Evolutionary conservation across 2,797 vertebrate species (phyloP).

Genomic region (Pseudochirops cupreus): DNA sequence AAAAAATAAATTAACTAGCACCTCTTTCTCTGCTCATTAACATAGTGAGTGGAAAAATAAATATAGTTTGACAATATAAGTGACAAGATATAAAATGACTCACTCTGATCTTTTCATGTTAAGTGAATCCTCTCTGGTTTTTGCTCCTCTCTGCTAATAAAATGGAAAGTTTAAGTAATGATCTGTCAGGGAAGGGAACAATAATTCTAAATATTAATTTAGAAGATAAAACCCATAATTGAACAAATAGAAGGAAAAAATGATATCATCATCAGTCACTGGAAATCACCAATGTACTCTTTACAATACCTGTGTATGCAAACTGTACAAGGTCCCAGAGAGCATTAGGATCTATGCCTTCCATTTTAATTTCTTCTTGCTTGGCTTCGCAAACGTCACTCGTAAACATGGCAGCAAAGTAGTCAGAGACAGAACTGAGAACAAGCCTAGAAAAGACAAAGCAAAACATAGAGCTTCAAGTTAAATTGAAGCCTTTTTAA

Average conservation of each 20-base stretch:
- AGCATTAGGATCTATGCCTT: constrained; percentile 88
- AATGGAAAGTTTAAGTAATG: not conserved
- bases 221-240: not conserved
- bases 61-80: not conserved
- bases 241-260: not conserved
- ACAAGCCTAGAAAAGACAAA: constrained; percentile 84
- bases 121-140: not conserved
- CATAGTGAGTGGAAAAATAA: not conserved
- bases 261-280: not conserved
- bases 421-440: constrained; percentile 89
- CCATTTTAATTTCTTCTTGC: constrained; percentile 91
- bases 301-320: constrained; percentile 88
- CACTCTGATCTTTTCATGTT: not conserved
- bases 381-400: constrained; percentile 90
- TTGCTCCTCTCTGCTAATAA: not conserved
- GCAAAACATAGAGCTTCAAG: constrained; percentile 23
- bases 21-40: not conserved
- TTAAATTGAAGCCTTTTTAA: not conserved
- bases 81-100: not conserved
- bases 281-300: not conserved
- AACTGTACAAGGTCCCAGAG: constrained; percentile 90
- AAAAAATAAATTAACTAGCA: not conserved
- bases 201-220: not conserved
- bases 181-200: not conserved
- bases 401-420: constrained; percentile 90